phyloP scores from a whole-genome alignment of 2,888 invertebrate species.

The Ochropacha duplaris region DNA sequence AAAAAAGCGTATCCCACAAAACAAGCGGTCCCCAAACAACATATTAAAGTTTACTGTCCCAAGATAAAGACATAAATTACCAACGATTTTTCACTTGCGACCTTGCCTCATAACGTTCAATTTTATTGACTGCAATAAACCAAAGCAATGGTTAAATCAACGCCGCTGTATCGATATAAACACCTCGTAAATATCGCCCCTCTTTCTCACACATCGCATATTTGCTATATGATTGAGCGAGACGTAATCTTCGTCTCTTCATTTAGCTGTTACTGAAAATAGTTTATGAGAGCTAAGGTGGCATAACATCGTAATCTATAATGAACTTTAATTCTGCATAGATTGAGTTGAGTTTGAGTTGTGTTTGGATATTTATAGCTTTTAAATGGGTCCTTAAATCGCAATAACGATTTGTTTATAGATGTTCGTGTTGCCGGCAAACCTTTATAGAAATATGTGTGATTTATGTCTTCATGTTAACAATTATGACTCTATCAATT shows the following conservation, averaged over 20 bases:
- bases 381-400: constrained; percentile 82
- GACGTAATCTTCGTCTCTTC: constrained; percentile 57
- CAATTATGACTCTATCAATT: constrained; percentile 25
- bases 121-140: constrained; percentile 83
- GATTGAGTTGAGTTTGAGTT: constrained; percentile 35
- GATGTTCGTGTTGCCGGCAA: constrained; percentile 56
- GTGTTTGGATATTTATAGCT: constrained; percentile 64
- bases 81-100: constrained; percentile 72
- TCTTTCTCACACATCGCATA: constrained; percentile 44
- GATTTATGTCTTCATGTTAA: constrained; percentile 54
- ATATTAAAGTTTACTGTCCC: constrained; percentile 44
- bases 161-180: constrained; percentile 79
- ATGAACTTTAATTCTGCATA: constrained; percentile 34
- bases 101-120: constrained; percentile 83
- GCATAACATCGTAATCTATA: constrained; percentile 29
- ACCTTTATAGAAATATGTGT: constrained; percentile 57
- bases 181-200: constrained; percentile 73
- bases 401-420: constrained; percentile 82
- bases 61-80: constrained; percentile 78
- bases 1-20: constrained; percentile 18
- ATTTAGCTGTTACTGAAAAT: constrained; percentile 76
- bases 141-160: constrained; percentile 82
- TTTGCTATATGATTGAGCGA: constrained; percentile 32
- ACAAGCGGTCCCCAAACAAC: constrained; percentile 29
- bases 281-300: constrained; percentile 76